Percentiles rank a stretch among this genome's conserved stretches.
These are phyloP conservation scores for Aelia acuminata DNA, from an alignment of 2,888 invertebrate species.

Conservation along the genomic window DNA sequence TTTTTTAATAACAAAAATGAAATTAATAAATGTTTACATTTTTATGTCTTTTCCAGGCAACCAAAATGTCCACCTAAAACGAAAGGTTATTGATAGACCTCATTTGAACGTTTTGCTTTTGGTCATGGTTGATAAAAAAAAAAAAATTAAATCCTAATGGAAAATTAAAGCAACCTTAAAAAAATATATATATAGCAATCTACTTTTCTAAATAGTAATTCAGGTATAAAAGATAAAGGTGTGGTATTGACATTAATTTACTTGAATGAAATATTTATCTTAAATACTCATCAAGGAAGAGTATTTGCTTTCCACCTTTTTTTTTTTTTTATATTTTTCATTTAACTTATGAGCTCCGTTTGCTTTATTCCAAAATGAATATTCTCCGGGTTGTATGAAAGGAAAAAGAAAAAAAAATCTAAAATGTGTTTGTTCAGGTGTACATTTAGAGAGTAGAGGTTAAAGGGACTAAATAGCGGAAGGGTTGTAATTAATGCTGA, in stretches of 20 bases:
- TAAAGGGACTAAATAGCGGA: not conserved
- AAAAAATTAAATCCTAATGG: too few species aligned
- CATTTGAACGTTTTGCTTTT: too few species aligned
- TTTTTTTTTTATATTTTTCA: not conserved
- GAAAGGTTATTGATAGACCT: too few species aligned
- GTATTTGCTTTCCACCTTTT: not conserved
- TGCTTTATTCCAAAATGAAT: not conserved
- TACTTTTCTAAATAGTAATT: not conserved
- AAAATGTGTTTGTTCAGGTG: slow-evolving; percentile 30
- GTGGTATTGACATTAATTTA: not conserved
- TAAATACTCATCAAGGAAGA: not conserved
- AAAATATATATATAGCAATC: too few species aligned
- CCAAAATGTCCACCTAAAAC: too few species aligned
- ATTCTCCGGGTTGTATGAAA: not conserved
- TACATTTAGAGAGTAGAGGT: not conserved
- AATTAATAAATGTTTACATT: too few species aligned
- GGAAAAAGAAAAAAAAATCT: not conserved
- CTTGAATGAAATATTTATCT: not conserved
- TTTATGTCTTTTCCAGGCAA: too few species aligned
- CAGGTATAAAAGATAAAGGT: not conserved
- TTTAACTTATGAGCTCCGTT: not conserved
- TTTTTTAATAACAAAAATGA: too few species aligned
- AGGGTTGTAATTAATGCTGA: not conserved
- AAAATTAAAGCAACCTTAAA: too few species aligned
- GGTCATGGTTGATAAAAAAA: too few species aligned